Evolutionary conservation across 1,140 invertebrate genomes (phyloP).

Genomic region (Diploscapter pachys): DNA sequence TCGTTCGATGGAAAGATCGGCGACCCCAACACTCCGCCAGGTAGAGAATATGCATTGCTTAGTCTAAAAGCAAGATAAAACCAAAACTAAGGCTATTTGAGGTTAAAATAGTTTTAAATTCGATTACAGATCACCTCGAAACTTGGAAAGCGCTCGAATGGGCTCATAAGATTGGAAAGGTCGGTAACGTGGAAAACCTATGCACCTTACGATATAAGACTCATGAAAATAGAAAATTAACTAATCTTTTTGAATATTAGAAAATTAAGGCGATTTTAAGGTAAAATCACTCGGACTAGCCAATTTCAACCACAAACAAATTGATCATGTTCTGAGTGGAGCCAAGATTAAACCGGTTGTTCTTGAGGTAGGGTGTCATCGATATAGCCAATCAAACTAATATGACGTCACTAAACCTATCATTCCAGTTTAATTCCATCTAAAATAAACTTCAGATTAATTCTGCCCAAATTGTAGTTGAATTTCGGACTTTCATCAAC

Average conservation of each 20-base stretch:
- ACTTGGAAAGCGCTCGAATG: constrained; percentile 77
- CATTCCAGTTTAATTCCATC: too few relatives aligned
- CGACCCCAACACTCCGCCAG: constrained; percentile 38
- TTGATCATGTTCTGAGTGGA: constrained; percentile 70
- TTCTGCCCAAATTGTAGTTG: too few relatives aligned
- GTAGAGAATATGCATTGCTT: constrained; percentile 58
- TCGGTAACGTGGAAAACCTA: background rate
- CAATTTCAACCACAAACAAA: constrained; percentile 82
- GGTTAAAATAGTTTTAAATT: constrained; percentile 56
- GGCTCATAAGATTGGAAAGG: constrained; percentile 71
- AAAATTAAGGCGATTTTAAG: background rate
- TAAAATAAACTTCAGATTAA: too few relatives aligned
- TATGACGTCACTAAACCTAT: background rate
- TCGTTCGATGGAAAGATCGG: constrained; percentile 47
- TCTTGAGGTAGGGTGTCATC: constrained; percentile 58
- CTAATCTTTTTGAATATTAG: too few relatives aligned
- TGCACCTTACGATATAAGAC: background rate
- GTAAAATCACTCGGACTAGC: constrained; percentile 77
- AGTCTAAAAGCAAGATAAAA: constrained; percentile 65
- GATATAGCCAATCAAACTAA: background rate
- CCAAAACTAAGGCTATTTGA: background rate
- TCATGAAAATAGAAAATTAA: too few relatives aligned
- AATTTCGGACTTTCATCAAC: too few relatives aligned
- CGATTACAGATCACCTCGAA: constrained; percentile 75
- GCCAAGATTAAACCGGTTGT: constrained; percentile 73